A percentile compares a stretch with the other conserved stretches of the same genome.
Evolutionary conservation across 2,113 vertebrate genomes (phyloP).

Genomic region (Suricata suricatta): DNA sequence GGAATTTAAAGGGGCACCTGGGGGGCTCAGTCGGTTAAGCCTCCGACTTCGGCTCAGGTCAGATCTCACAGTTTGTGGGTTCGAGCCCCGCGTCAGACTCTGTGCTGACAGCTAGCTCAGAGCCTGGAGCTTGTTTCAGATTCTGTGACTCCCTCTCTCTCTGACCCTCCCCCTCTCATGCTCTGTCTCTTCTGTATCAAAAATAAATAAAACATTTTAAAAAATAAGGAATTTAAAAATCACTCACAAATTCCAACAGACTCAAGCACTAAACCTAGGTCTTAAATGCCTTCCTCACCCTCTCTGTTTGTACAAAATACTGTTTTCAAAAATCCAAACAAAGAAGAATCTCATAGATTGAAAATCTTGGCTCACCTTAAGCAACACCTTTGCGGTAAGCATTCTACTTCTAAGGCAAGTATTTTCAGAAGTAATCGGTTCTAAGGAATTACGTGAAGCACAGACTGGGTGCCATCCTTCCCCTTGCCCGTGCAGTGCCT

Average conservation of each 20-base stretch:
- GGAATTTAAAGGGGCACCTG: too few species aligned
- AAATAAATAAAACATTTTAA: neutral
- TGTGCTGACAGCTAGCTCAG: too few species aligned
- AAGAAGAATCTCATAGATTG: neutral
- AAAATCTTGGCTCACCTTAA: neutral
- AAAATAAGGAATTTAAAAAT: neutral
- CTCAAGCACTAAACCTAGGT: neutral
- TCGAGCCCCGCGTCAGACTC: too few species aligned
- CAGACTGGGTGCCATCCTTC: accelerated
- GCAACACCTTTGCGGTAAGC: neutral
- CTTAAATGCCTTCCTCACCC: neutral
- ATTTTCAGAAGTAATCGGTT: neutral
- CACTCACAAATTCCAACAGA: neutral
- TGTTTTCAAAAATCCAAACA: neutral
- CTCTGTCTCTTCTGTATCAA: too few species aligned
- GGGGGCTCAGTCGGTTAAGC: too few species aligned
- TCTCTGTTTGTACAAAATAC: neutral
- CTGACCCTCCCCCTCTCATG: too few species aligned
- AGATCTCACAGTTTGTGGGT: too few species aligned
- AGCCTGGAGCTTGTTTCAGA: too few species aligned
- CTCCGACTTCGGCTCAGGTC: too few species aligned
- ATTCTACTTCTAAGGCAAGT: neutral
- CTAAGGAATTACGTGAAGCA: accelerated
- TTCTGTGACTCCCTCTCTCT: too few species aligned
- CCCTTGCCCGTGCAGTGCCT: accelerated